Conservation (phyloP, 2,797 vertebrate species). For the Apogon talboti region DNA sequence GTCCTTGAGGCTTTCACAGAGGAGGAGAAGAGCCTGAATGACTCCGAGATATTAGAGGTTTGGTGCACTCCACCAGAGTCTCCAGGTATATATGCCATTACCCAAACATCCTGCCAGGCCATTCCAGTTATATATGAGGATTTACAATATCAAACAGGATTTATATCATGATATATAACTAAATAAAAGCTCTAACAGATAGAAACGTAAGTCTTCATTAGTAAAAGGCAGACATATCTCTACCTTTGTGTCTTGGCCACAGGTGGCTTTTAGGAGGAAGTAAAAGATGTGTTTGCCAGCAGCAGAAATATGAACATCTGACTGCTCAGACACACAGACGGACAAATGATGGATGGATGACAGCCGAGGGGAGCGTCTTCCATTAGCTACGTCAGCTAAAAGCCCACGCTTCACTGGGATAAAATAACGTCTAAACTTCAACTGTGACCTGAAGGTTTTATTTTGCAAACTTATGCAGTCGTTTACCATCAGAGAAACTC, state of each 20-base stretch:
- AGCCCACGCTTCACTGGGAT: conserved; percentile 42
- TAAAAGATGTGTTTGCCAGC: neutral
- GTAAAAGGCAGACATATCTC: neutral
- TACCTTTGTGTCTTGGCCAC: neutral
- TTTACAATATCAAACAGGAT: too few relatives aligned
- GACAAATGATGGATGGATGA: neutral
- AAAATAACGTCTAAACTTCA: conserved; percentile 7
- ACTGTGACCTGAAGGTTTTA: conserved; percentile 32
- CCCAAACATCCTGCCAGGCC: too few relatives aligned
- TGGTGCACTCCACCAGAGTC: conserved; percentile 70
- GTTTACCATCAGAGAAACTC: neutral
- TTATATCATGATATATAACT: too few relatives aligned
- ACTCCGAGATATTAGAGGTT: conserved; percentile 56
- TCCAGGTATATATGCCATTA: conserved; percentile 27
- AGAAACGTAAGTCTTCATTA: neutral
- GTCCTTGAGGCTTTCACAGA: conserved; percentile 33
- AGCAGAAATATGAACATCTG: conserved; percentile 8
- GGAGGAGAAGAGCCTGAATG: conserved; percentile 12
- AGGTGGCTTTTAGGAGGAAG: conserved; percentile 9
- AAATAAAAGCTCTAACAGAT: too few relatives aligned
- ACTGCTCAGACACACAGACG: conserved; percentile 6
- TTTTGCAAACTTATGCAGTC: conserved; percentile 1
- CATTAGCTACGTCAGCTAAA: conserved; percentile 44
- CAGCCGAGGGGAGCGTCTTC: conserved; percentile 28
- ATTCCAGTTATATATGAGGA: too few relatives aligned